phyloP scores from a whole-genome alignment of 2,113 vertebrate species.

The Scopus umbretta region DNA sequence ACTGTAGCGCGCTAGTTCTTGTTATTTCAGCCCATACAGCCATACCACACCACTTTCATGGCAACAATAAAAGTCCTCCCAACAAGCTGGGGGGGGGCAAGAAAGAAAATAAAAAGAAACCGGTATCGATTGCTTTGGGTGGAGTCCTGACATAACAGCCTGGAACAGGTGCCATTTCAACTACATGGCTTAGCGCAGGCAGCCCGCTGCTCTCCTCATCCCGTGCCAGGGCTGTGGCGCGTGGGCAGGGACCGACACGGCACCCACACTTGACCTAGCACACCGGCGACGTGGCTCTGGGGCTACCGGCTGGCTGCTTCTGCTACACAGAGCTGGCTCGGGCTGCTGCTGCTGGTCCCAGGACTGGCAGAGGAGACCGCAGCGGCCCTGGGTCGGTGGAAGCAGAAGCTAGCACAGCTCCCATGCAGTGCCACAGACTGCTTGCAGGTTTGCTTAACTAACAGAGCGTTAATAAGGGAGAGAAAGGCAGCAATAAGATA shows the following conservation, averaged over 20 bases:
- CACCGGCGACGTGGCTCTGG: accelerated
- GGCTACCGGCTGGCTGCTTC: neutral
- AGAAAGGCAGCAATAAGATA: neutral
- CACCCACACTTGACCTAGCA: neutral
- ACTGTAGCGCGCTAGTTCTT: neutral
- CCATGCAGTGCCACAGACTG: neutral
- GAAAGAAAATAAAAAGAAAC: neutral
- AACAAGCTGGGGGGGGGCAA: neutral
- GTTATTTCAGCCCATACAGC: neutral
- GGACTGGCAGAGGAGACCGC: accelerated
- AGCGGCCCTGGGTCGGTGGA: too few relatives aligned
- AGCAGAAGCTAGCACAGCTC: neutral
- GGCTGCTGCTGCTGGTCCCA: neutral
- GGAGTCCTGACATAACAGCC: neutral
- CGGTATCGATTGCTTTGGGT: neutral
- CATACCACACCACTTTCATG: neutral
- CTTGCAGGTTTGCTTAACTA: neutral
- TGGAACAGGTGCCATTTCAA: neutral
- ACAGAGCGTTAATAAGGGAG: neutral
- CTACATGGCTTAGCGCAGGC: neutral
- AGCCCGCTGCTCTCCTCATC: accelerated
- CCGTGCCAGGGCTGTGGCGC: accelerated
- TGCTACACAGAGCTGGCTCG: accelerated
- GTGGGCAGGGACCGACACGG: accelerated
- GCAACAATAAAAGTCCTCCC: neutral